Conservation (phyloP, 2,113 vertebrate genomes). For the Vimba vimba region DNA sequence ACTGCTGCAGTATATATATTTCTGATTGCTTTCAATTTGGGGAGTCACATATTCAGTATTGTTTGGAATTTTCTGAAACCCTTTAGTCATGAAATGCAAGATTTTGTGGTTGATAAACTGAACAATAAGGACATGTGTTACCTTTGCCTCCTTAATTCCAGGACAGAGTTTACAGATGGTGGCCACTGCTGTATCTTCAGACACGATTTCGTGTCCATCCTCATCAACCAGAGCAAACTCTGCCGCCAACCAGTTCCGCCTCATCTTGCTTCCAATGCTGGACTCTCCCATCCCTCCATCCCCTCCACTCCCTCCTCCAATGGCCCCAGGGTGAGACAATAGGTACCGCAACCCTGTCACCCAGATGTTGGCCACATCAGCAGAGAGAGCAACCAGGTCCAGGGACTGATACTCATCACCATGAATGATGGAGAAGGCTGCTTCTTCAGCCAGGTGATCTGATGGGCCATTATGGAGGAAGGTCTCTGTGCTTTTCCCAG, state of each 20-base stretch:
- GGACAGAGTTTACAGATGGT: conserved; percentile 91
- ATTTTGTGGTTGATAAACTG: neutral
- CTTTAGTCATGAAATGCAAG: neutral
- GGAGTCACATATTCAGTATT: neutral
- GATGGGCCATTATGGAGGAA: conserved; percentile 92
- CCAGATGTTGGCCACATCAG: conserved; percentile 98
- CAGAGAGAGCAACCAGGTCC: conserved; percentile 91
- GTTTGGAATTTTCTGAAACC: neutral
- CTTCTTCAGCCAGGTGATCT: conserved; percentile 94
- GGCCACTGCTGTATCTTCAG: conserved; percentile 89
- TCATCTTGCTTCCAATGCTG: conserved; percentile 83
- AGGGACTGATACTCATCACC: conserved; percentile 97
- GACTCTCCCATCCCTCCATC: conserved; percentile 84
- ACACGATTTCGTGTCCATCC: conserved; percentile 90
- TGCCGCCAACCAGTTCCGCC: conserved; percentile 85
- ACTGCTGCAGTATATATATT: neutral
- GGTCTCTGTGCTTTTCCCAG: conserved; percentile 96
- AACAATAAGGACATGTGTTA: conserved; percentile 55
- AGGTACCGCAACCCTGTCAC: conserved; percentile 94
- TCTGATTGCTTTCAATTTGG: neutral
- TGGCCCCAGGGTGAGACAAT: conserved; percentile 87
- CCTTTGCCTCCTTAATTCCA: conserved; percentile 92
- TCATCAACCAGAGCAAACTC: conserved; percentile 88
- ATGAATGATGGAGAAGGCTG: conserved; percentile 91
- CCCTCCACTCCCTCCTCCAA: conserved; percentile 74